These are phyloP conservation scores for Hermaeophaga mercurialis DNA, from an alignment of 2,888 invertebrate genomes.

Conservation along the genomic window DNA sequence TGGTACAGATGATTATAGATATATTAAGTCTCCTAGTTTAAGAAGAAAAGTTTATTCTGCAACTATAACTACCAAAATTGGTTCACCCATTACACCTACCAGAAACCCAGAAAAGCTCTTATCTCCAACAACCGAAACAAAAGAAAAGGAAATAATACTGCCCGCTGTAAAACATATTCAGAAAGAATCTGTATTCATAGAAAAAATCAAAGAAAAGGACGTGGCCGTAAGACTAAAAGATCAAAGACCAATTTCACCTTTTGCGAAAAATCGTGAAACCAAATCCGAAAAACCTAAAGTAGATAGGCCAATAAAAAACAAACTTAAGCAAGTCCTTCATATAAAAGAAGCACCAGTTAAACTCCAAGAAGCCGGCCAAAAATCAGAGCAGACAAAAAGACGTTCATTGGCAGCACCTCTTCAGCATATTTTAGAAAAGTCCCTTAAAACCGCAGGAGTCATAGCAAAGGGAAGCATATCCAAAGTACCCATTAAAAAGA, in stretches of 20 bases:
- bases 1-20: slow-evolving; percentile 31
- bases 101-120: slow-evolving; percentile 1
- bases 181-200: not conserved
- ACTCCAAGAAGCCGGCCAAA: not conserved
- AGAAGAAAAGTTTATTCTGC: slow-evolving; percentile 43
- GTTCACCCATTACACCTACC: slow-evolving; percentile 4
- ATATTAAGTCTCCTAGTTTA: slow-evolving; percentile 37
- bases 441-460: slow-evolving; percentile 30
- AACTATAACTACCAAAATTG: slow-evolving; percentile 33
- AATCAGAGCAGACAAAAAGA: slow-evolving; percentile 24
- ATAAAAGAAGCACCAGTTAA: not conserved
- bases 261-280: not conserved
- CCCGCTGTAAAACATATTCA: not conserved
- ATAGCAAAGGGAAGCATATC: slow-evolving; percentile 38
- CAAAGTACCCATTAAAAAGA: slow-evolving; percentile 23
- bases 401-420: slow-evolving; percentile 23
- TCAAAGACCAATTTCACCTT: not conserved
- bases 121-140: not conserved
- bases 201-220: not conserved
- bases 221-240: too few species aligned
- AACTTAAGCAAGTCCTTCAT: not conserved
- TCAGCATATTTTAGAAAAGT: slow-evolving; percentile 21
- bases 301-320: not conserved
- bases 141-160: not conserved
- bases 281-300: not conserved